Percentiles rank a stretch among this genome's conserved stretches.
Conservation (phyloP, 2,797 vertebrate genomes). For the Spinus pinus region DNA sequence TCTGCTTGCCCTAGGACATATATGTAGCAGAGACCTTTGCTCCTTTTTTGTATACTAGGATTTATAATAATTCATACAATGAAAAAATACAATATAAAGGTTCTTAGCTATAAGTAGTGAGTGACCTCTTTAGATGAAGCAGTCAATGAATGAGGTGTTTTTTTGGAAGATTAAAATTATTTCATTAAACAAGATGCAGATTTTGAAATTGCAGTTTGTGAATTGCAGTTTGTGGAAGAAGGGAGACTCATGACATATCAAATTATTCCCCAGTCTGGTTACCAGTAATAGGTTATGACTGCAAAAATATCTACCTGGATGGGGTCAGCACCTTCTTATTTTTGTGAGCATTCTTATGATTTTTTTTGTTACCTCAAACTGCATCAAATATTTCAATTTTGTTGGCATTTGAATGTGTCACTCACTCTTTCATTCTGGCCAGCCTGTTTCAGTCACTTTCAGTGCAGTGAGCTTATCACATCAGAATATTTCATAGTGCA, state of each 20-base stretch:
- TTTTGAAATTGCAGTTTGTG: not conserved
- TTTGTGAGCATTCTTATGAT: not conserved
- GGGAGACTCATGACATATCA: not conserved
- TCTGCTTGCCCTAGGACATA: conserved; percentile 56
- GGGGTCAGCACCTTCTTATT: not conserved
- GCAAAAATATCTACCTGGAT: not conserved
- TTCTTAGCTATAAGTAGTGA: not conserved
- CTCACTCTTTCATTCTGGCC: not conserved
- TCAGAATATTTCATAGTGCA: not conserved
- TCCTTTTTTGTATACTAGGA: not conserved
- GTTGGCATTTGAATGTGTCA: not conserved
- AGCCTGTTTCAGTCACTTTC: not conserved
- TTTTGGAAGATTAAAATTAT: not conserved
- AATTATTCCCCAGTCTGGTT: not conserved
- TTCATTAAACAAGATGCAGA: not conserved
- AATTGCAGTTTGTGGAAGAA: not conserved
- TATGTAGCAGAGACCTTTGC: not conserved
- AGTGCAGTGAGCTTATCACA: not conserved
- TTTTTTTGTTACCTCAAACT: not conserved
- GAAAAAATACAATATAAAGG: not conserved
- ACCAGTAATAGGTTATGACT: not conserved
- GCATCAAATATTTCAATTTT: not conserved
- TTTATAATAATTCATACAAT: not conserved
- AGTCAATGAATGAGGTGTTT: not conserved
- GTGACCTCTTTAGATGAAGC: not conserved